Base-by-base conservation (phyloP, 1,140 invertebrate species). In the Calephelis virginiensis region DNA sequence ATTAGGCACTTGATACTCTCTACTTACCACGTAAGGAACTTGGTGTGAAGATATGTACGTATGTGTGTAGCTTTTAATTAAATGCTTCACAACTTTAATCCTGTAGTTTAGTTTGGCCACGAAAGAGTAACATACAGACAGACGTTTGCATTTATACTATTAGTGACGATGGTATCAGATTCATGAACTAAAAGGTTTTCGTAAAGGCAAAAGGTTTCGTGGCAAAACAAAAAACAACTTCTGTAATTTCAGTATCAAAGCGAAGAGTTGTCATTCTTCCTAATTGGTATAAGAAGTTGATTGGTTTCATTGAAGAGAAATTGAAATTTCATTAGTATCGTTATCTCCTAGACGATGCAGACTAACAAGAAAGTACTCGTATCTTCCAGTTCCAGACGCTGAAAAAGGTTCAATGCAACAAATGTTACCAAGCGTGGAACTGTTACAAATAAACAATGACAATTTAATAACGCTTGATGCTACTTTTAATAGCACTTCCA, bases 261-360 rank as follows among this genome's bases (percentile, higher is more conserved):
- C n/a, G 13, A 11, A 61, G 8, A 14, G 40, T 43, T 38, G 37
- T 40, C 43, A 48, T 50, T 64, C 47, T n/a, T 64, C 49, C 43
- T 64, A 64, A 64, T 64, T 64, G 49, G 63, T 38, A 43, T 61
- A 66, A 68, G 45, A 71, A 72, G 73, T 74, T 67, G 61, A 84
- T 84, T 84, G 74, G 71, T 61, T 77, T 78, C 76, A 75, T 84
- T 80, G 71, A 6, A 71, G 71, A 67, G 67, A 72, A 74, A 72
- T 74, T 73, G 67, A 75, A 77, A 81, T 77, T 77, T 74, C 79
- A 80, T 86, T 84, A 83, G 74, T 73, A 75, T 83, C 78, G 78
- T 84, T 84, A 84, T 81, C 73, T 71, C 61, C 14, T 70, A 69
- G 40, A 70, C 67, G 64, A 69, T 53, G 70, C 65, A 74, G 70